Evolutionary conservation across 2,888 invertebrate genomes (phyloP).

Genomic region (Spodoptera littoralis): DNA sequence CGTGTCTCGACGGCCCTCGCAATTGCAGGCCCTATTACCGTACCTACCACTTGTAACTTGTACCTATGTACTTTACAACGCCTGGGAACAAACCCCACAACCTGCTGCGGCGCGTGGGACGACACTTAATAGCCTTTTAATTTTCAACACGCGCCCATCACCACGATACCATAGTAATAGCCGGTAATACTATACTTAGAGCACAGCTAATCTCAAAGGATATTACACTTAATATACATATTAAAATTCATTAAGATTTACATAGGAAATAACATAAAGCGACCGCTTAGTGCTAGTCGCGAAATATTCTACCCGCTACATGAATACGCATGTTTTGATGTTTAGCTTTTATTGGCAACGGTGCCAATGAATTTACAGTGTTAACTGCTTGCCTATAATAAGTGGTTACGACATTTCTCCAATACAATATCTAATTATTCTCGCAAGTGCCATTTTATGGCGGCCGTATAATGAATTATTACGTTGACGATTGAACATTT

Average conservation of each 20-base stretch:
- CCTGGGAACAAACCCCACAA: constrained; percentile 72
- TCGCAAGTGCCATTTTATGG: constrained; percentile 58
- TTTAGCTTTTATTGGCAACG: constrained; percentile 51
- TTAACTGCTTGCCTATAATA: constrained; percentile 53
- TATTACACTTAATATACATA: constrained; percentile 18
- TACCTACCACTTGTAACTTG: constrained; percentile 63
- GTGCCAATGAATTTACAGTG: constrained; percentile 43
- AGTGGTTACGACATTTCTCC: constrained; percentile 52
- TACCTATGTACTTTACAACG: constrained; percentile 64
- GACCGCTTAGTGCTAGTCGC: constrained; percentile 48
- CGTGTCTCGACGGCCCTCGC: constrained; percentile 64
- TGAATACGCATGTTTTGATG: constrained; percentile 54
- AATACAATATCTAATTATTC: constrained; percentile 67
- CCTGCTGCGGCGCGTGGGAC: constrained; percentile 79
- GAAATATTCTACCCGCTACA: constrained; percentile 60
- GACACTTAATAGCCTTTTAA: constrained; percentile 84
- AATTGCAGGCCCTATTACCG: constrained; percentile 67
- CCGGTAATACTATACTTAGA: constrained; percentile 70
- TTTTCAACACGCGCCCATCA: constrained; percentile 81
- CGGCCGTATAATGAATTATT: constrained; percentile 68
- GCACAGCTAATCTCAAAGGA: constrained; percentile 30
- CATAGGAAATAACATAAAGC: constrained; percentile 53
- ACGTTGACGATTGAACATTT: constrained; percentile 76
- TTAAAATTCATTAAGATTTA: constrained; percentile 39
- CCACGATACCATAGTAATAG: constrained; percentile 71